phyloP scores from a whole-genome alignment of 1,140 invertebrate genomes.

The Drosophila kepulauana region DNA sequence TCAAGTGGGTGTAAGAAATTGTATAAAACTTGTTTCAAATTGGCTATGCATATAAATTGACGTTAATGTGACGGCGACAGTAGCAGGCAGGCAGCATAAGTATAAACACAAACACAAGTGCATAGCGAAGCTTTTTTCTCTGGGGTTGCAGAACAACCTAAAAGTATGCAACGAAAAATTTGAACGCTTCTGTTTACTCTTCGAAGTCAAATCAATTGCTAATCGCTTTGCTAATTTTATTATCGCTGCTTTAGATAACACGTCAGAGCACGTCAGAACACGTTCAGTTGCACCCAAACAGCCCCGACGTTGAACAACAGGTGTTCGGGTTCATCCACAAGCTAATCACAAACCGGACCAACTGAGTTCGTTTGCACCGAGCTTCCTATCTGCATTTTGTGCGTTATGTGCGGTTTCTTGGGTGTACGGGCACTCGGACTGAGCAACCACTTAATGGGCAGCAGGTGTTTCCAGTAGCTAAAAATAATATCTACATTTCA shows the following conservation, averaged over 20 bases:
- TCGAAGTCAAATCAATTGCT: slow-evolving; percentile 43
- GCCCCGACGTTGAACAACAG: slow-evolving; percentile 41
- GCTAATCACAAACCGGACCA: slow-evolving; percentile 13
- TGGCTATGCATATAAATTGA: slow-evolving; percentile 85
- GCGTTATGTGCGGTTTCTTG: not conserved
- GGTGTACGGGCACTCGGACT: not conserved
- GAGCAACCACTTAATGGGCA: not conserved
- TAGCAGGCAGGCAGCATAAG: not conserved
- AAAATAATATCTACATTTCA: slow-evolving; percentile 5
- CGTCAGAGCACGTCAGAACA: not conserved
- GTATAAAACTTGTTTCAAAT: slow-evolving; percentile 84
- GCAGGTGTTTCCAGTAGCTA: slow-evolving; percentile 6
- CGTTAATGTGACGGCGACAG: slow-evolving; percentile 69
- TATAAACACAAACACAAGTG: not conserved
- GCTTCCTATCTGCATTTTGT: not conserved
- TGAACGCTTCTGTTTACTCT: not conserved
- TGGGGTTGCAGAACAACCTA: slow-evolving; percentile 31
- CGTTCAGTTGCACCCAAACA: slow-evolving; percentile 27
- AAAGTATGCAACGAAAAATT: slow-evolving; percentile 58
- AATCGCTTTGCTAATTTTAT: slow-evolving; percentile 59
- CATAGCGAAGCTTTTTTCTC: slow-evolving; percentile 11
- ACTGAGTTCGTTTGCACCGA: slow-evolving; percentile 21
- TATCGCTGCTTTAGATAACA: slow-evolving; percentile 15
- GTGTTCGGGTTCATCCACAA: slow-evolving; percentile 40
- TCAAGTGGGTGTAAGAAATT: slow-evolving; percentile 85